Evolutionary conservation across 2,113 vertebrate genomes (phyloP).

Genomic region (Nyctibius bracteatus): DNA sequence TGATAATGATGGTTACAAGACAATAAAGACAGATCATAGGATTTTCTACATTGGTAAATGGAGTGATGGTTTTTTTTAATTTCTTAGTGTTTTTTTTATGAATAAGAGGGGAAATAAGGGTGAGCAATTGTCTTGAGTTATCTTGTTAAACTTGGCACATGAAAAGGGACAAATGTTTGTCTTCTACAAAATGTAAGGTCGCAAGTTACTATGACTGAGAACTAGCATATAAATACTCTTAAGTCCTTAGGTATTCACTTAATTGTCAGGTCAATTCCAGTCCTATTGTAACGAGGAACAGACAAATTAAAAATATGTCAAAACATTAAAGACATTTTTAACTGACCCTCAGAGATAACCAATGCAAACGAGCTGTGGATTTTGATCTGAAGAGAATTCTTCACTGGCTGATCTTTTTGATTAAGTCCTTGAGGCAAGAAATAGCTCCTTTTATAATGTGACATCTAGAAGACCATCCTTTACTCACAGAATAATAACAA

Average conservation of each 20-base stretch:
- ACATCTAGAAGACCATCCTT: neutral
- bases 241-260: neutral
- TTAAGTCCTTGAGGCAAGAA: neutral
- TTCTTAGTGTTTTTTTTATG: neutral
- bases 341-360: neutral
- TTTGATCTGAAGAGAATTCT: neutral
- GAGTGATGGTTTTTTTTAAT: neutral
- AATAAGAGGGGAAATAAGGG: neutral
- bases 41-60: neutral
- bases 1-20: neutral
- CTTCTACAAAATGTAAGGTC: neutral
- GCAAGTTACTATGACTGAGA: rapidly evolving
- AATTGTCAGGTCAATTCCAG: neutral
- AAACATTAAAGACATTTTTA: neutral
- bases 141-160: neutral
- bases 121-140: neutral
- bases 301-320: neutral
- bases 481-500: neutral
- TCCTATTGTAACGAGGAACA: neutral
- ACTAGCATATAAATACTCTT: neutral
- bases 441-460: neutral
- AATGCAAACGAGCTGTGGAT: neutral
- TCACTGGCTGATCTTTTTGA: neutral
- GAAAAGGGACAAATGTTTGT: neutral
- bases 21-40: neutral